Percentiles rank a stretch among this genome's conserved stretches.
phyloP scores from a whole-genome alignment of 23 tunicate genomes.

The Corella eumyota region DNA sequence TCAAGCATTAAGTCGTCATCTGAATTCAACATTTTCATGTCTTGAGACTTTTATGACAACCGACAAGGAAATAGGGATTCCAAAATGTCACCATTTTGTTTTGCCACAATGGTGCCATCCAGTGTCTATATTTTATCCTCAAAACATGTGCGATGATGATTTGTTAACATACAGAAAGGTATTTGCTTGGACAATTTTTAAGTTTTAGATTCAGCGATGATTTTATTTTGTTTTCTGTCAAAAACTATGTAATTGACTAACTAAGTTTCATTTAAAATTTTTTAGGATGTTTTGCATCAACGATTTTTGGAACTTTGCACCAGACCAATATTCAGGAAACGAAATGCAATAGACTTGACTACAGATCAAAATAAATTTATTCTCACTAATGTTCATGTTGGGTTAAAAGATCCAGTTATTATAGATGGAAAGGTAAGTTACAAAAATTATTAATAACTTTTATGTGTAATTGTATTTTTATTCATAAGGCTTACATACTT shows the following conservation, averaged over 20 bases:
- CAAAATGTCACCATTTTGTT: constrained; percentile 14
- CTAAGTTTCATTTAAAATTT: background rate
- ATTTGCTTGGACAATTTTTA: background rate
- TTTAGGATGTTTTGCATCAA: constrained; percentile 23
- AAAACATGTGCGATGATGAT: constrained; percentile 25
- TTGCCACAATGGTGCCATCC: constrained; percentile 50
- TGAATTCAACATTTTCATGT: too few relatives aligned
- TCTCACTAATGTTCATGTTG: constrained; percentile 17
- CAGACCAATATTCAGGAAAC: constrained; percentile 22
- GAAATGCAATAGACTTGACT: constrained; percentile 2
- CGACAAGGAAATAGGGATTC: too few relatives aligned
- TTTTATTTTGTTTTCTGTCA: background rate
- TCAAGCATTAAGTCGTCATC: too few relatives aligned
- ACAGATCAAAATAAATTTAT: background rate
- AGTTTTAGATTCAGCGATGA: background rate
- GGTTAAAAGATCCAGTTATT: constrained; percentile 13
- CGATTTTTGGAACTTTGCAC: constrained; percentile 1
- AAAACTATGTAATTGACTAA: background rate
- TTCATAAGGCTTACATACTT: too few relatives aligned
- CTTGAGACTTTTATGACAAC: too few relatives aligned
- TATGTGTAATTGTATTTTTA: too few relatives aligned
- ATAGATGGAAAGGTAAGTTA: constrained; percentile 25
- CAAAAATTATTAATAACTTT: too few relatives aligned
- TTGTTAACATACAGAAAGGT: constrained; percentile 33
- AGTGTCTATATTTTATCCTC: constrained; percentile 35